Base-by-base conservation (phyloP, 1,140 invertebrate genomes). In the Gryon sp. region DNA sequence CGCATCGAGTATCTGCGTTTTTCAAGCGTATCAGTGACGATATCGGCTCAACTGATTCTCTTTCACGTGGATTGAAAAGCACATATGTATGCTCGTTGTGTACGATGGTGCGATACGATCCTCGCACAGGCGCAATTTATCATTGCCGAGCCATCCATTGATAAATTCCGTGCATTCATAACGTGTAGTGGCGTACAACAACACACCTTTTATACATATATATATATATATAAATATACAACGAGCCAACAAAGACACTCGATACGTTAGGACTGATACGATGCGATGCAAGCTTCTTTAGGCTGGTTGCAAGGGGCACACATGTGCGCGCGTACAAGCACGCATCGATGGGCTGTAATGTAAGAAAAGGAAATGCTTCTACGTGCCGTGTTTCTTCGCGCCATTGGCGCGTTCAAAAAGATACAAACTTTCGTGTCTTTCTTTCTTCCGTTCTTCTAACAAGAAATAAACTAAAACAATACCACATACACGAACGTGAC, bases 151-250 rank as follows among this genome's bases (percentile, higher is more conserved):
- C 78, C 78, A 79, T 87, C 85, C 86, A 88, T 88, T 88, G 86
- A 88, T 88, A 87, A 88, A 88, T 87, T 87, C 84, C 84, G 82
- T 76, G 78, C 86, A 85, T 88, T 86, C 86, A 85, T 85, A 87
- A 86, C 79, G 80, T 69, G 50, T 55, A 30, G 52, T 22, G 43
- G 36, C 53, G 78, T 45, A 65, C 52, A 55, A 60, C 79, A 69
- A 24, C 41, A 38, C 45, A n/a, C n/a, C n/a, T n/a, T n/a, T n/a
- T n/a, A n/a, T n/a, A n/a, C n/a, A n/a, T n/a, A n/a, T n/a, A n/a
- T n/a, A n/a, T n/a, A n/a, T n/a, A n/a, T n/a, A n/a, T n/a, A n/a
- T n/a, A n/a, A n/a, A n/a, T n/a, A n/a, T n/a, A 38, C 32, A 60
- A 45, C 68, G 32, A 3, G 36, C 57, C 38, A 60, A 72, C 70